Evolutionary conservation across 1,140 invertebrate species (phyloP).

Genomic region (Zaprionus camerounensis): DNA sequence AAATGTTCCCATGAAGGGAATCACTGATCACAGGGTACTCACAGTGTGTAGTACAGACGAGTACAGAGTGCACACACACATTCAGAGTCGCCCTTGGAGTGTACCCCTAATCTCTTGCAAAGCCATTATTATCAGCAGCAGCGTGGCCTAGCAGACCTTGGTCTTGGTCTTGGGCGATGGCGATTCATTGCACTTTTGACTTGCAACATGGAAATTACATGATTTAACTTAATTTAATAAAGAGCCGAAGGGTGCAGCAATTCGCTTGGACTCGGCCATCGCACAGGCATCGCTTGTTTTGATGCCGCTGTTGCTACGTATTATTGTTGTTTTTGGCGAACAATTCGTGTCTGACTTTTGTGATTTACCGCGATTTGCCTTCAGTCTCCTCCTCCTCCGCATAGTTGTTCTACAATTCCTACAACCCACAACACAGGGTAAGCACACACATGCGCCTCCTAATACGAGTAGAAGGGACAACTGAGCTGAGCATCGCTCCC

Average conservation of each 20-base stretch:
- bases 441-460: conserved; percentile 8
- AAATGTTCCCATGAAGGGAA: conserved; percentile 61
- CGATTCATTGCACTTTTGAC: conserved; percentile 75
- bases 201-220: conserved; percentile 79
- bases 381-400: conserved; percentile 12
- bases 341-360: conserved; percentile 71
- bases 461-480: conserved; percentile 10
- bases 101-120: conserved; percentile 18
- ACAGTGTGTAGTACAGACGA: neutral
- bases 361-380: conserved; percentile 71
- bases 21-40: conserved; percentile 50
- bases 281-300: conserved; percentile 15
- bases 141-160: conserved; percentile 24
- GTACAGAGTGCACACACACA: neutral
- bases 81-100: conserved; percentile 32
- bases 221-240: conserved; percentile 83
- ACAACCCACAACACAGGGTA: conserved; percentile 31
- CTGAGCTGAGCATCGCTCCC: conserved; percentile 46
- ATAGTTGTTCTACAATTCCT: conserved; percentile 20
- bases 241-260: conserved; percentile 72
- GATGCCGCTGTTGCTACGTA: conserved; percentile 25
- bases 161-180: conserved; percentile 38
- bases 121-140: conserved; percentile 38
- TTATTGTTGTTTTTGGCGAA: conserved; percentile 31
- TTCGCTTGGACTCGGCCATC: conserved; percentile 27